Base-by-base conservation (phyloP, 1,140 invertebrate genomes). In the Polyergus mexicanus region DNA sequence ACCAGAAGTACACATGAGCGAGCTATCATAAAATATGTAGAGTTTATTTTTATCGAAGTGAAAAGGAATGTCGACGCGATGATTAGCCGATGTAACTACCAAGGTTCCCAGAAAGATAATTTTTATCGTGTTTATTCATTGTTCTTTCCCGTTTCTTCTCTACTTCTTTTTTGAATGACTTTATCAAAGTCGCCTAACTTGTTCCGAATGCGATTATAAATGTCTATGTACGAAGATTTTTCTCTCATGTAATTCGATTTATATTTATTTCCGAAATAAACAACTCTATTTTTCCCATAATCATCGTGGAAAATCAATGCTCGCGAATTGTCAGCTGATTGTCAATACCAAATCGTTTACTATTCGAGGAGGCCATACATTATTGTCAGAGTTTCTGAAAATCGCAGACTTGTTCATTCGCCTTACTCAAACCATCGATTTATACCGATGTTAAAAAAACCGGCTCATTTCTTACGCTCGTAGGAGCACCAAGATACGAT, bases 1-100 rank as follows among this genome's bases (percentile, higher is more conserved):
- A 35, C 41, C 19, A 25, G n/a, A 0, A 16, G 35, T 1, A 28
- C n/a, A 10, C 16, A 16, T 13, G 4, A 22, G 35, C 2, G 32
- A 7, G 11, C 6, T 13, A 32, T 35, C 54, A 41, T 54, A 22
- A 68, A 80, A 19, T 65, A 13, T 68, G 51, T 25, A 2, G 6
- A 54, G 16, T 69, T 80, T 56, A 80, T 80, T 80, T 80, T 69
- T 69, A 56, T 0, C 47, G 5, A 41, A 25, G 6, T 10, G 19
- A 3, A 47, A n/a, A 6, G 6, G 19, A 56, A 56, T 56, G 22
- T 41, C 47, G 2, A 11, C n/a, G n/a, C 32, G 8, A 16, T 69
- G 47, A 69, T 3, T 47, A 0, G 11, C 3, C 16, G 6, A 78
- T 38, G 13, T 41, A 10, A n/a, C 7, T 35, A 56, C 6, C 16